Conservation (phyloP, 2,797 vertebrate genomes). For the Smutsia gigantea region DNA sequence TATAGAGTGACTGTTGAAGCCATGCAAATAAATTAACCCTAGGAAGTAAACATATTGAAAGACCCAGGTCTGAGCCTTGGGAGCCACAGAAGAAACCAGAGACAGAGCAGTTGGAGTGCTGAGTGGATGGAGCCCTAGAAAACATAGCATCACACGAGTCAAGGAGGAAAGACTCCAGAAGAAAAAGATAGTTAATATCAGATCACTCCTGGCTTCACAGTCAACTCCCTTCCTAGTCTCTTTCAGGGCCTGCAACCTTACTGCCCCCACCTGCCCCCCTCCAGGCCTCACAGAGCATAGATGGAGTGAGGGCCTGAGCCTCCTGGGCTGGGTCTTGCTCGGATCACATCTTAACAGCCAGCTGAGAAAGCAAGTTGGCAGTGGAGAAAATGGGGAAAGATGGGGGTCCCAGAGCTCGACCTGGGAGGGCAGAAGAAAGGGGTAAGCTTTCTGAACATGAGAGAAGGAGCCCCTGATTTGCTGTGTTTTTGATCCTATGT, state of each 20-base stretch:
- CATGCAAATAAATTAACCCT: not conserved
- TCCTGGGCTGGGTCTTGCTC: not conserved
- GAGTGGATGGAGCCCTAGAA: slow-evolving; percentile 23
- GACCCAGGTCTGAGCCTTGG: not conserved
- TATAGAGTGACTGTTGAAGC: not conserved
- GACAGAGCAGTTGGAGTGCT: not conserved
- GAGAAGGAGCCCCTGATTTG: not conserved
- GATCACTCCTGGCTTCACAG: not conserved
- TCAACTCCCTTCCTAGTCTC: not conserved
- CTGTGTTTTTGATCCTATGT: not conserved
- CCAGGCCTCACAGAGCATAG: not conserved
- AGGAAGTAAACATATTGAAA: slow-evolving; percentile 52
- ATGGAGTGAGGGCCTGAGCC: not conserved
- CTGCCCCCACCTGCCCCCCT: not conserved
- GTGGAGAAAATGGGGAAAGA: slow-evolving; percentile 1
- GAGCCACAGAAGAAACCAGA: slow-evolving; percentile 54
- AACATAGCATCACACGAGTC: not conserved
- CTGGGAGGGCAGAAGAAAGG: not conserved
- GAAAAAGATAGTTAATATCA: slow-evolving; percentile 33
- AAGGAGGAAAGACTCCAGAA: slow-evolving; percentile 49
- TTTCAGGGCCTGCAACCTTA: not conserved
- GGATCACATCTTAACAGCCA: not conserved
- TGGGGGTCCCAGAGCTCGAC: not conserved
- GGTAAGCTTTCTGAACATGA: not conserved
- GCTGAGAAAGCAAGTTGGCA: slow-evolving; percentile 5